Evolutionary conservation across 2,113 vertebrate genomes (phyloP), one percentile per base, ranked within the genome.

Genomic region (Scortum barcoo): DNA sequence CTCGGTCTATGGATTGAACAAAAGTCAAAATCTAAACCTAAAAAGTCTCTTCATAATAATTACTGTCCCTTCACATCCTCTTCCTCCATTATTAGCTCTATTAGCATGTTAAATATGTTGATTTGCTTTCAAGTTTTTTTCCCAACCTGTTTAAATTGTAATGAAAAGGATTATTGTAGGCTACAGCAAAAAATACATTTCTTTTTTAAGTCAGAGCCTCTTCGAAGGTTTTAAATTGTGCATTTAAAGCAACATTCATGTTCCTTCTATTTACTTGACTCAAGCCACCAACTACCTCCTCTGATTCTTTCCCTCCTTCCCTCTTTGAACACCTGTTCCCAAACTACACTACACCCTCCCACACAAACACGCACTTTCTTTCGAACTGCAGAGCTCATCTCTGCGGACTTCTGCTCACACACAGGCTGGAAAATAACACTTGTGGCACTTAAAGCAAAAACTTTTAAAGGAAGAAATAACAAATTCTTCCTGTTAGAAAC

Each of bases 181-280:
- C 42, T 36, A n/a, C 8, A 36, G 40, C 5, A 56, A 71, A 38
- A 51, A 40, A 40, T 40, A 40, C 1, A 40, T 11, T 10, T 40
- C 10, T 40, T 10, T 10, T 40, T 11, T 2, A 40, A 40, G 10
- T 36, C 33, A 36, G 33, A 36, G 40, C 10, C 19, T 26, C 54
- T 28, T 28, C 16, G 28, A 57, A 28, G 11, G 1, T 28, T 48
- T 58, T 3, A 17, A 42, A 24, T 56, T 28, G 42, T 63, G 62
- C 17, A 48, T 36, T 56, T 53, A 40, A 48, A 63, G 17, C 40
- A 36, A 69, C 74, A 46, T 78, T 24, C 58, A n/a, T 1, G 0
- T 71, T 81, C 66, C 46, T 74, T 84, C 33, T 72, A 14, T 58
- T 24, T 54, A 87, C 84, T 42, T 81, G 26, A 66, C 75, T 70